Evolutionary conservation across 1,140 invertebrate species (phyloP).

Genomic region (Oppia nitens): DNA sequence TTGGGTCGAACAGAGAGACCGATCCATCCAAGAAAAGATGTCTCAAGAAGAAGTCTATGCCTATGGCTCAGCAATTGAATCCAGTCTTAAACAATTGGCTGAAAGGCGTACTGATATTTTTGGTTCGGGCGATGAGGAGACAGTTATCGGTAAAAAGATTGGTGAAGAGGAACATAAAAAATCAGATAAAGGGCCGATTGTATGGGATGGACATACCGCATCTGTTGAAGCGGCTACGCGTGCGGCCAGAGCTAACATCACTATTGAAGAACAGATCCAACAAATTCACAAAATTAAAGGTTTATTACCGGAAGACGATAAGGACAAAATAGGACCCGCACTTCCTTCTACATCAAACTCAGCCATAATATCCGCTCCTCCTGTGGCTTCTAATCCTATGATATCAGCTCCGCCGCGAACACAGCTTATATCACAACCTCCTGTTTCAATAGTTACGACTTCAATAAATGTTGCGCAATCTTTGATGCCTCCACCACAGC

Average conservation of each 20-base stretch:
- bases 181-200: conserved; percentile 68
- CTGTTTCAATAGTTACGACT: conserved; percentile 21
- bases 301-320: conserved; percentile 76
- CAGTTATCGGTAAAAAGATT: conserved; percentile 90
- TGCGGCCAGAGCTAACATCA: conserved; percentile 83
- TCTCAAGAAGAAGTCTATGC: conserved; percentile 74
- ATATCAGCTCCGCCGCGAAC: conserved; percentile 15
- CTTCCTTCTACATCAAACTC: conserved; percentile 22
- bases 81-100: conserved; percentile 83
- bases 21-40: conserved; percentile 59
- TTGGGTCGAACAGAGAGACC: conserved; percentile 91
- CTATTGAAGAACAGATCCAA: conserved; percentile 89
- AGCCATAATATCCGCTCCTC: conserved; percentile 14
- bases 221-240: conserved; percentile 77
- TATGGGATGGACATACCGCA: conserved; percentile 96
- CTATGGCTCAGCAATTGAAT: conserved; percentile 76
- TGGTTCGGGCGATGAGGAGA: conserved; percentile 94
- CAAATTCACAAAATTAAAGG: conserved; percentile 90
- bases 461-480: conserved; percentile 14
- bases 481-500: not conserved
- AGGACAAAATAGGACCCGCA: conserved; percentile 45
- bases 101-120: conserved; percentile 99
- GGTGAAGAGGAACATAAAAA: conserved; percentile 79
- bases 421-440: conserved; percentile 19
- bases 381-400: conserved; percentile 18